Percentiles rank a stretch among this genome's conserved stretches.
These are phyloP conservation scores for Odocoileus hemionus DNA, from an alignment of 2,113 vertebrate species.

Conservation along the genomic window DNA sequence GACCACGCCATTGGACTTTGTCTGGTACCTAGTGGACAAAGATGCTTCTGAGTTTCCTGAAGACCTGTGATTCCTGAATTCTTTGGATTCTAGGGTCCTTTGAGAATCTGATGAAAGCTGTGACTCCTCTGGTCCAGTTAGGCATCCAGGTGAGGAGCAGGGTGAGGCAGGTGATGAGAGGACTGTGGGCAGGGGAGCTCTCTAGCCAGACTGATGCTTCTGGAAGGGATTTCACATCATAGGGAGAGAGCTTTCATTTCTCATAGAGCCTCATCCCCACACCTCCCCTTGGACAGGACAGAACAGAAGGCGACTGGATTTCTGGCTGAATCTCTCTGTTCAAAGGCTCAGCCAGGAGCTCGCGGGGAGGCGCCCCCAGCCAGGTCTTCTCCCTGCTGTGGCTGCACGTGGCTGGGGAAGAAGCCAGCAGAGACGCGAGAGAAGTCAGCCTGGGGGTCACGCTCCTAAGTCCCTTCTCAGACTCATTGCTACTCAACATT, in stretches of 20 bases:
- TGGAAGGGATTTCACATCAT: not conserved
- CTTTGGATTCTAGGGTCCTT: not conserved
- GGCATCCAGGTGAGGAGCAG: not conserved
- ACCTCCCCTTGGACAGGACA: not conserved
- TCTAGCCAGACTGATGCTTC: not conserved
- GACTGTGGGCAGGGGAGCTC: not conserved
- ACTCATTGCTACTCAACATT: constrained; percentile 60
- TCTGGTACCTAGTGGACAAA: not conserved
- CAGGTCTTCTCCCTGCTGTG: not conserved
- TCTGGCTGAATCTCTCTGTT: not conserved
- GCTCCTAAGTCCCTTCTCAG: not conserved
- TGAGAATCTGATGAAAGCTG: not conserved
- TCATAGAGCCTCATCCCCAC: not conserved
- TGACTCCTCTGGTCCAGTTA: not conserved
- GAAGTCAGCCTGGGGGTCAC: not conserved
- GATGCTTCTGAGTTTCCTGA: not conserved
- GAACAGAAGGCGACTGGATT: not conserved
- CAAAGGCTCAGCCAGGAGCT: not conserved
- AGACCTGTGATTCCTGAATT: not conserved
- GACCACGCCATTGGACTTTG: not conserved
- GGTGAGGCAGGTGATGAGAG: not conserved
- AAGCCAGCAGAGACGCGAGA: not conserved
- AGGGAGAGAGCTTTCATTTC: not conserved
- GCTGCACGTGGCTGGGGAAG: not conserved
- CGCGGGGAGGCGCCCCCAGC: too few relatives aligned